phyloP scores from a whole-genome alignment of 2,888 invertebrate genomes.

The Philhelius pedissequus region DNA sequence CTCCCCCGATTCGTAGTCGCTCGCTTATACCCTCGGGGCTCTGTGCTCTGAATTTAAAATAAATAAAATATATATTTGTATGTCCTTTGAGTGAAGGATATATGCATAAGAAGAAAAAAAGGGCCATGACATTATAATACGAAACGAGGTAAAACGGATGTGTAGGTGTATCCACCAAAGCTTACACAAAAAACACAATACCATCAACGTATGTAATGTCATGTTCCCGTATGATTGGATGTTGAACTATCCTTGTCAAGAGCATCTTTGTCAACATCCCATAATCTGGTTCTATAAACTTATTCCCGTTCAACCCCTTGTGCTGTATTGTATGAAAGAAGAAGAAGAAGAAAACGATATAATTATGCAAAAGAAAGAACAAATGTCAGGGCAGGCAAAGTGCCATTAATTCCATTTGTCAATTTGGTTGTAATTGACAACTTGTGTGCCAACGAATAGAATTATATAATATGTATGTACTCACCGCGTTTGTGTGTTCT shows the following conservation, averaged over 20 bases:
- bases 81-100: not conserved
- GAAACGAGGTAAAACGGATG: slow-evolving; percentile 39
- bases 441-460: slow-evolving; percentile 1
- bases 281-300: not conserved
- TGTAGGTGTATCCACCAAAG: too few relatives aligned
- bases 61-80: slow-evolving; percentile 28
- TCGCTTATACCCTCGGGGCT: slow-evolving; percentile 20
- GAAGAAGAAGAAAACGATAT: slow-evolving; percentile 18
- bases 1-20: not conserved
- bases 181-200: not conserved
- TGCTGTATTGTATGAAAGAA: not conserved
- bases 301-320: slow-evolving; percentile 4
- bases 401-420: slow-evolving; percentile 63
- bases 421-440: slow-evolving; percentile 61
- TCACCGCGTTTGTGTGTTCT: not conserved
- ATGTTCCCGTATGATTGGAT: slow-evolving; percentile 47
- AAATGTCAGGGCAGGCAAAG: slow-evolving; percentile 65
- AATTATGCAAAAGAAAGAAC: slow-evolving; percentile 61
- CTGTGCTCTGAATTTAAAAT: slow-evolving; percentile 50
- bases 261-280: slow-evolving; percentile 10
- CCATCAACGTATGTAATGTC: slow-evolving; percentile 7
- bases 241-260: slow-evolving; percentile 37
- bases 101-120: slow-evolving; percentile 25
- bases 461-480: not conserved
- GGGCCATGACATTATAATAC: slow-evolving; percentile 17